A percentile compares a stretch with the other conserved stretches of the same genome.
phyloP scores from a whole-genome alignment of 2,113 vertebrate species.

The Passer domesticus region DNA sequence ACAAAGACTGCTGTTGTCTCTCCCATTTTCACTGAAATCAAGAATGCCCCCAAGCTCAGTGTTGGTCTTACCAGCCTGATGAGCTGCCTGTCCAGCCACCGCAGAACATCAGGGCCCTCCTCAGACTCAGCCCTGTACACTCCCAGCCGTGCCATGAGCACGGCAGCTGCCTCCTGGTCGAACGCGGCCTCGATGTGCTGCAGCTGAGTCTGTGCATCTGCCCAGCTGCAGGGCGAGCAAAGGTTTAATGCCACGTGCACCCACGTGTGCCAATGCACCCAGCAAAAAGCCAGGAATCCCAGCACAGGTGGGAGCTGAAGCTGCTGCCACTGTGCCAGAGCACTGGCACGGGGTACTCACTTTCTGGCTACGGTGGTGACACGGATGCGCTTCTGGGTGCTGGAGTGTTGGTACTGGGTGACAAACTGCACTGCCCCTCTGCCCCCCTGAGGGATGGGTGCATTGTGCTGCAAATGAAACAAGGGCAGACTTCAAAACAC shows the following conservation, averaged over 20 bases:
- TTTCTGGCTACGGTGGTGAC: conserved; percentile 95
- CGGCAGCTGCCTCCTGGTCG: conserved; percentile 93
- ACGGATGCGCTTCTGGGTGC: conserved; percentile 87
- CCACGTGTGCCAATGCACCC: background rate
- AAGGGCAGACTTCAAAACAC: background rate
- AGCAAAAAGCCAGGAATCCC: background rate
- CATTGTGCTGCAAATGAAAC: conserved; percentile 85
- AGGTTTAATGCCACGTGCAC: background rate
- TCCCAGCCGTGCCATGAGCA: conserved; percentile 93
- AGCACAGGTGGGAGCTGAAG: background rate
- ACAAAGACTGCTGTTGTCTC: background rate
- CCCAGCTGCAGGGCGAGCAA: conserved; percentile 82
- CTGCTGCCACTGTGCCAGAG: background rate
- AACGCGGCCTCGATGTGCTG: conserved; percentile 95
- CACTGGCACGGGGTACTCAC: conserved; percentile 71
- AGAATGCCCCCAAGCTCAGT: background rate
- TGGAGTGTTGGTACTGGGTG: conserved; percentile 95
- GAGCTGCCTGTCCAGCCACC: conserved; percentile 97
- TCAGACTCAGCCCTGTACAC: conserved; percentile 94
- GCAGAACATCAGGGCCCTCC: conserved; percentile 93
- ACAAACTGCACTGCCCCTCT: conserved; percentile 94
- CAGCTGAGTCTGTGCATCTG: conserved; percentile 93
- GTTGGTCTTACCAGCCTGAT: conserved; percentile 87
- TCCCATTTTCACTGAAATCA: background rate
- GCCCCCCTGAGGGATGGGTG: conserved; percentile 92